Base-by-base conservation (phyloP, 2,797 vertebrate genomes). In the Hyperoplus lanceolatus region DNA sequence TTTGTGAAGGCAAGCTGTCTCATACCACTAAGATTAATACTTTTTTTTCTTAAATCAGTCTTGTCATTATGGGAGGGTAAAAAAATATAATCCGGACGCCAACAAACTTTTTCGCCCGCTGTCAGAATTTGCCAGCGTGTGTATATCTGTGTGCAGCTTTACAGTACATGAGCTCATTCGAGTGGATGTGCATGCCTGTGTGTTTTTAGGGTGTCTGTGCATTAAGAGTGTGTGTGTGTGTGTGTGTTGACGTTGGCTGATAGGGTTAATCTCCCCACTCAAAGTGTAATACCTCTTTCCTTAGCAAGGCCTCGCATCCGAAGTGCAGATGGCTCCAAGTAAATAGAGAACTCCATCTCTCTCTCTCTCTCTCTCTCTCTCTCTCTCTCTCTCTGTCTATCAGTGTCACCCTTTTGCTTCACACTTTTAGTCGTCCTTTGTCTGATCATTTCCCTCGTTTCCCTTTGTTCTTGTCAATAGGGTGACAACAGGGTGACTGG, bases 281-380 rank as follows among this genome's bases (percentile, higher is more conserved):
- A 62, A 65, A 85, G 82, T 83, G 85, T 87, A 87, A 87, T 89
- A 91, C 77, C 82, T 89, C 85, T 81, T 80, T 88, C 79, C 77
- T 80, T 56, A 71, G 69, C 70, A 64, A 86, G 85, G 77, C 74
- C 83, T 87, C 16, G 8, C 54, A 84, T 78, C 85, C 77, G 56
- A 43, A 82, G 51, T 90, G 82, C 81, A 90, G 90, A 89, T 90
- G 87, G 84, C 86, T 86, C 80, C 67, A 59, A 75, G 87, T 86
- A 89, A 90, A 90, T 74, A 85, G 61, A 82, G 68, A 60, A 3
- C 75, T 75, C 76, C 60, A 56, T 55, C 60, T 51, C 61, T 58
- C 38, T 55, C 63, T 45, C 41, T 48, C 62, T 57, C 45, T 41
- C 38, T 43, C 14, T 70, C 56, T 6, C 38, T 49, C 49, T 53